Evolutionary conservation across 2,888 invertebrate genomes (phyloP).

Genomic region (Stenoptilia bipunctidactyla): DNA sequence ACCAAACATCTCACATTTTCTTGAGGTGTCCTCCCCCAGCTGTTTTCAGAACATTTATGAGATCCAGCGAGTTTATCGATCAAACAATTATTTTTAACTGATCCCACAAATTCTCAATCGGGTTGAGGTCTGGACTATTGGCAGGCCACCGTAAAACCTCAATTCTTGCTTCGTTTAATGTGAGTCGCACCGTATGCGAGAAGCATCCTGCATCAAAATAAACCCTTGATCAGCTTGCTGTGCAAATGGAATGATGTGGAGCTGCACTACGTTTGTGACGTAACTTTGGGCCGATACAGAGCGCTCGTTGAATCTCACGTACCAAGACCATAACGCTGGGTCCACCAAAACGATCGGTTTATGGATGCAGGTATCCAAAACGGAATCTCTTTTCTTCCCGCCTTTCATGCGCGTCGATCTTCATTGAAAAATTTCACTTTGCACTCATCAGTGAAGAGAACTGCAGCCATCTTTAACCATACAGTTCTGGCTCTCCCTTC

Average conservation of each 20-base stretch:
- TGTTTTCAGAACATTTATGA: conserved; percentile 2
- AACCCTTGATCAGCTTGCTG: conserved; percentile 3
- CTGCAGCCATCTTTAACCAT: neutral
- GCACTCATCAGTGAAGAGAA: conserved; percentile 1
- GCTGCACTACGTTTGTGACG: neutral
- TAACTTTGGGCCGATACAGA: neutral
- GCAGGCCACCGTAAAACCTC: conserved; percentile 14
- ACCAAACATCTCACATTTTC: conserved; percentile 3
- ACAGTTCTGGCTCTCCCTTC: neutral
- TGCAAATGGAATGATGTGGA: neutral
- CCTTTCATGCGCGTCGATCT: neutral
- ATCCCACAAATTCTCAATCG: conserved; percentile 12
- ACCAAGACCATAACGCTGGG: conserved; percentile 11
- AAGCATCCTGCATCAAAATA: conserved; percentile 9
- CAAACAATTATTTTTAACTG: conserved; percentile 3
- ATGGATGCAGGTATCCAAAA: conserved; percentile 6
- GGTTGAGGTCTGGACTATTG: conserved; percentile 11
- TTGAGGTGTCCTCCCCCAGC: conserved; percentile 7
- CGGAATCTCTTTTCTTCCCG: conserved; percentile 5
- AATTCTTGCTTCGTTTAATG: conserved; percentile 9
- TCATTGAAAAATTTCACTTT: conserved; percentile 2
- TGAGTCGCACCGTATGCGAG: conserved; percentile 8
- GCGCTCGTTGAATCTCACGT: conserved; percentile 5
- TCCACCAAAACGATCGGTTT: conserved; percentile 6
- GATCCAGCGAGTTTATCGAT: neutral